phyloP scores from a whole-genome alignment of 2,113 vertebrate species.

The Dasypus novemcinctus region DNA sequence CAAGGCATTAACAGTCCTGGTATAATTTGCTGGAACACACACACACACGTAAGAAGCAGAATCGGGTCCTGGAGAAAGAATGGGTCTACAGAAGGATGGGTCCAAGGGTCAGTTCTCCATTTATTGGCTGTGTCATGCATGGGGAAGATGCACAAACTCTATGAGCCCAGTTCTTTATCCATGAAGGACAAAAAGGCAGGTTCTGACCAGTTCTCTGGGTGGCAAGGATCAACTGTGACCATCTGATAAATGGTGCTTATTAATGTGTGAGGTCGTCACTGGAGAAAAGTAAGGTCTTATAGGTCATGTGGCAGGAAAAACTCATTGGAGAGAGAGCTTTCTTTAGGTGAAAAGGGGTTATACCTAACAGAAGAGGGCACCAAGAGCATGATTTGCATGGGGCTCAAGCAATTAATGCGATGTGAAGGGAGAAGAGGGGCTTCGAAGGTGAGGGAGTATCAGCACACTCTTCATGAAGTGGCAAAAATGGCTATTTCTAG shows the following conservation, averaged over 20 bases:
- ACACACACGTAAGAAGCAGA: not conserved
- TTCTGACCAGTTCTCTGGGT: not conserved
- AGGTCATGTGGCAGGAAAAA: not conserved
- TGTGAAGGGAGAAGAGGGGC: not conserved
- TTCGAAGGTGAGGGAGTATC: not conserved
- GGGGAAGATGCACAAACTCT: too few relatives aligned
- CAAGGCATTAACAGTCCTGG: not conserved
- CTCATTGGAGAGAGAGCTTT: not conserved
- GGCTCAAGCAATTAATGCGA: not conserved
- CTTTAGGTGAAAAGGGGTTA: not conserved
- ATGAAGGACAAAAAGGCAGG: not conserved
- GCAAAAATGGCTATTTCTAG: not conserved
- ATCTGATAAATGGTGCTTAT: not conserved
- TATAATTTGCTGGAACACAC: not conserved
- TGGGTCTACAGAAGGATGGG: not conserved
- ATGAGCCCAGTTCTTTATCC: not conserved
- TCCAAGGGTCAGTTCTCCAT: not conserved
- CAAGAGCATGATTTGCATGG: not conserved
- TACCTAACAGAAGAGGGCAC: not conserved
- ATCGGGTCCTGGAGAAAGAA: not conserved
- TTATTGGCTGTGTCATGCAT: not conserved
- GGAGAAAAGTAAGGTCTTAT: not conserved
- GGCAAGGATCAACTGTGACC: not conserved
- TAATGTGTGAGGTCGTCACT: not conserved
- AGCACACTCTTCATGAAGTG: not conserved